These are phyloP conservation scores for Leptopilina clavipes DNA, from an alignment of 1,140 invertebrate species.

Conservation along the genomic window DNA sequence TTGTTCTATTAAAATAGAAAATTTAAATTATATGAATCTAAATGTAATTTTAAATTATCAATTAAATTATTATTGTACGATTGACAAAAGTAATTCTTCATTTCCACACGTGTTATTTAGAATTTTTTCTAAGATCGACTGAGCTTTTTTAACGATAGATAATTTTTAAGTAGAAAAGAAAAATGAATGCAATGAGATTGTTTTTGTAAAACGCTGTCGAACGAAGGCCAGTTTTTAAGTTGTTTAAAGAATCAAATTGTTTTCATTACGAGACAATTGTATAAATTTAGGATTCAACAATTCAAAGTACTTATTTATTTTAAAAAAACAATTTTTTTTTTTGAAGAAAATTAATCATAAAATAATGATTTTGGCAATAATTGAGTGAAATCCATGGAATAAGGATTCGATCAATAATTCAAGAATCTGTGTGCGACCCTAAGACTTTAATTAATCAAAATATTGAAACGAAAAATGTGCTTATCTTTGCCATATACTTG, in stretches of 20 bases:
- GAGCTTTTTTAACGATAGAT: conserved; percentile 17
- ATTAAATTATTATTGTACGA: too few relatives aligned
- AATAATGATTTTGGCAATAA: neutral
- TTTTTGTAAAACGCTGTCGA: conserved; percentile 2
- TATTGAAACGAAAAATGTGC: neutral
- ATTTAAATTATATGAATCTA: too few relatives aligned
- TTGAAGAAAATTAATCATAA: neutral
- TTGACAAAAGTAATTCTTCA: neutral
- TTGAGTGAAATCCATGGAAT: neutral
- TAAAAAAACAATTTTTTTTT: neutral
- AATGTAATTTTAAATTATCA: too few relatives aligned
- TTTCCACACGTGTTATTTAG: neutral
- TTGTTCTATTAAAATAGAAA: too few relatives aligned
- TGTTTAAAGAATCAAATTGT: neutral
- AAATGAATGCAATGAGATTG: neutral
- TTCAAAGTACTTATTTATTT: conserved; percentile 22
- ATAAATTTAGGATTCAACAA: neutral
- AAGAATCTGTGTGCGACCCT: neutral
- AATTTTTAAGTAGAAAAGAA: conserved; percentile 24
- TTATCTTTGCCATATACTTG: conserved; percentile 19
- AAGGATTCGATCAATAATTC: conserved; percentile 7
- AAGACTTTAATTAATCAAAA: conserved; percentile 21
- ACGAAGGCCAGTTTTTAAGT: conserved; percentile 22
- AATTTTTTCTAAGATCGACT: conserved; percentile 29
- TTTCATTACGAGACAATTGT: neutral